Base-by-base conservation (phyloP, 2,888 invertebrate genomes). In the Callyntrura guangdongensis region DNA sequence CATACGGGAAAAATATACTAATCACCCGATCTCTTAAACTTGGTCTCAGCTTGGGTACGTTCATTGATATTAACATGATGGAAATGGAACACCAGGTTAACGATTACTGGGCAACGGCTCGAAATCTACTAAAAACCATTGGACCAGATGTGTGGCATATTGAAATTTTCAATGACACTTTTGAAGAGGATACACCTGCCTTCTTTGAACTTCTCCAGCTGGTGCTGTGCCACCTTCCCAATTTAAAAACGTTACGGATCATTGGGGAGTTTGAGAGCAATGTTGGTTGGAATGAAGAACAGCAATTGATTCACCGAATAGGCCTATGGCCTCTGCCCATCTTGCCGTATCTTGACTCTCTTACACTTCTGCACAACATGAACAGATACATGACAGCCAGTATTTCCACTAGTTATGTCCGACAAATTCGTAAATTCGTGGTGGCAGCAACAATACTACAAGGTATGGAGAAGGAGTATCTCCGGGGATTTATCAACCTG, bases 381-480 rank as follows among this genome's bases (percentile, higher is more conserved):
- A 9, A 9, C 3, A 14, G 9, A 9, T n/a, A 12, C 8, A 59
- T 59, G 59, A 59, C 59, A 12, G 49, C n/a, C 59, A n/a, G 11
- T 14, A 59, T 59, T 59, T 3, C 9, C 3, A n/a, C 59, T 14
- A n/a, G 59, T n/a, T 59, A 59, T 14, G n/a, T n/a, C 59, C 8
- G 59, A n/a, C 59, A 59, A n/a, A 8, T 59, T n/a, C 8, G 59
- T 14, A 59, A 14, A n/a, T n/a, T 59, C 11, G 8, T 6, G 4
- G 12, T 59, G 3, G 8, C 59, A 4, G 59, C n/a, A 4, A 4
- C 59, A 12, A 59, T 59, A 4, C 59, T 59, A 14, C 8, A 12
- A n/a, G 12, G n/a, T n/a, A n/a, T 59, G 59, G n/a, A 59, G 9
- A n/a, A 59, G n/a, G 59, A 59, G n/a, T n/a, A 59, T n/a, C 59